Conservation (phyloP, 2,888 invertebrate genomes). For the Dryomyza anilis region DNA sequence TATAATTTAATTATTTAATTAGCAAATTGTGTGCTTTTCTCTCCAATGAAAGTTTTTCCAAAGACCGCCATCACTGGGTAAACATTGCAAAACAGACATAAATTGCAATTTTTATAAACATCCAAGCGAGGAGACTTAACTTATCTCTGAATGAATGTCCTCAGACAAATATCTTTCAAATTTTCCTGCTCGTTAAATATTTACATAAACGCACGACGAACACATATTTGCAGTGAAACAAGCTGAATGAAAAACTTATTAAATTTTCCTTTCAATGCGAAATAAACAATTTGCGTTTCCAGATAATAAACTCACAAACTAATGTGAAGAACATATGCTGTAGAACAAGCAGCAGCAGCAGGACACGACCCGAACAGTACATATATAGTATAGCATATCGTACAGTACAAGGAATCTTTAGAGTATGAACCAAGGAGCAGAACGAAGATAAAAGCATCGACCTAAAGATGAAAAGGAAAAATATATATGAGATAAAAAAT, state of each 20-base stretch:
- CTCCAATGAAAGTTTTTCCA: no score
- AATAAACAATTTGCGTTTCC: conserved; percentile 17
- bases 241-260: conserved; percentile 15
- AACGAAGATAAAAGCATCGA: not conserved
- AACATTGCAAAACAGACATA: no score
- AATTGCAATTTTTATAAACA: no score
- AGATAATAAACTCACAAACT: conserved; percentile 15
- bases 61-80: no score
- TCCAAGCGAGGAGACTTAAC: no score
- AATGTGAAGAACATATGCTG: not conserved
- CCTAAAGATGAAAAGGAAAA: not conserved
- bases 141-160: not conserved
- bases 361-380: not conserved
- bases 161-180: conserved; percentile 8
- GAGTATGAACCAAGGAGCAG: not conserved
- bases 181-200: conserved; percentile 24
- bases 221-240: conserved; percentile 7
- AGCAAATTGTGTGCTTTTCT: no score
- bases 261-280: conserved; percentile 1
- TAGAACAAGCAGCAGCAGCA: not conserved
- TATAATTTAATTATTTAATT: no score
- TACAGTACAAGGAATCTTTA: no score
- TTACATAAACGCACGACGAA: conserved; percentile 1
- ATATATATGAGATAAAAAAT: not conserved
- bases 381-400: no score